Conservation (phyloP, 2,888 invertebrate genomes). For the Himalopsyche japonica region DNA sequence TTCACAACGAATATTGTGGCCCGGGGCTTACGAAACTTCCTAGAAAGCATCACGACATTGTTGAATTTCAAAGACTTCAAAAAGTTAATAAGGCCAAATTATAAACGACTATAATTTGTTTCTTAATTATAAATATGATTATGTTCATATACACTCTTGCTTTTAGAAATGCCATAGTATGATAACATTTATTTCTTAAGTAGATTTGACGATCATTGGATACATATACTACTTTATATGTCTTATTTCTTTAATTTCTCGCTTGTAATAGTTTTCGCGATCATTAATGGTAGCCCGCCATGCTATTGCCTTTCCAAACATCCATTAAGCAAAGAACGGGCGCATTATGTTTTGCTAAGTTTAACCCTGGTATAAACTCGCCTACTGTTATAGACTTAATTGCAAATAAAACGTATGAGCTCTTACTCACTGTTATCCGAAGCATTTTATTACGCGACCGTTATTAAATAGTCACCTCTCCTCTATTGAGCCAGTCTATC, state of each 20-base stretch:
- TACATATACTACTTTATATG: no score
- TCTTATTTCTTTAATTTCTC: not conserved
- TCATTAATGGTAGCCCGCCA: not conserved
- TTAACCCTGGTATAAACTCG: not conserved
- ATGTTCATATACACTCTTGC: no score
- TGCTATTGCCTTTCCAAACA: not conserved
- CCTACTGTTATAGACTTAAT: not conserved
- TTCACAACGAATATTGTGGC: no score
- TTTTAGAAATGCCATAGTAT: no score
- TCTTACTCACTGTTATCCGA: not conserved
- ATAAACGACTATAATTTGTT: no score
- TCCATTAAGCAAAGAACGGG: not conserved
- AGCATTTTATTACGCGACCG: not conserved
- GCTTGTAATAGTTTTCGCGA: not conserved
- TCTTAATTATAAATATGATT: no score
- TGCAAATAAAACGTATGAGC: not conserved
- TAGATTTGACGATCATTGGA: no score
- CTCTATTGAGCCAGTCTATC: not conserved
- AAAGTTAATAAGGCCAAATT: no score
- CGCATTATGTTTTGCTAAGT: not conserved
- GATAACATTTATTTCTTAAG: no score
- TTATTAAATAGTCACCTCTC: not conserved
- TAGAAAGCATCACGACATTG: no score
- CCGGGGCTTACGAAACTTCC: no score
- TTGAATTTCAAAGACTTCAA: no score